A percentile compares a stretch with the other conserved stretches of the same genome.
phyloP scores from a whole-genome alignment of 2,113 vertebrate genomes.

The Hippocampus zosterae region DNA sequence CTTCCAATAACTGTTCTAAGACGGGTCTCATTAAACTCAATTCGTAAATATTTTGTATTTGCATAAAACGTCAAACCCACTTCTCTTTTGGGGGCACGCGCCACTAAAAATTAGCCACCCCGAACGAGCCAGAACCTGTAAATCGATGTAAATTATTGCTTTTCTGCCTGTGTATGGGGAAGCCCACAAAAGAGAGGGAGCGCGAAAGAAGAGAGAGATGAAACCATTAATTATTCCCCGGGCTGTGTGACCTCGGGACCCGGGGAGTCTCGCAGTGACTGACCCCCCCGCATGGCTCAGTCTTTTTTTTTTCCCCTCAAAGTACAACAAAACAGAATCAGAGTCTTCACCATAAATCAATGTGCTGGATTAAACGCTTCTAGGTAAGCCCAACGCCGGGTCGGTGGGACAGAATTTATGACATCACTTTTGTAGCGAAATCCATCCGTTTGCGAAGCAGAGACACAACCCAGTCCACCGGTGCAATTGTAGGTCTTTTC shows the following conservation, averaged over 20 bases:
- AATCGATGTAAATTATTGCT: not conserved
- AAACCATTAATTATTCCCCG: slow-evolving; percentile 19
- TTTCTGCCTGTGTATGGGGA: not conserved
- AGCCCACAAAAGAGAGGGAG: not conserved
- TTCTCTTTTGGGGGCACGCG: not conserved
- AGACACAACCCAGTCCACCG: not conserved
- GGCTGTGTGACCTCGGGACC: slow-evolving; percentile 36
- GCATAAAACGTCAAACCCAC: not conserved
- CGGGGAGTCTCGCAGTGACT: slow-evolving; percentile 13
- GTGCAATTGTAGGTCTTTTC: not conserved
- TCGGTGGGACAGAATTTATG: slow-evolving; percentile 56
- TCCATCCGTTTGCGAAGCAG: slow-evolving; percentile 39
- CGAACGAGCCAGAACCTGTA: not conserved
- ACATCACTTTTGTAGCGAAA: slow-evolving; percentile 60
- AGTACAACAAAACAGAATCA: slow-evolving; percentile 30
- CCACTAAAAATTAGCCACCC: slow-evolving; percentile 4
- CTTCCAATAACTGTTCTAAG: not conserved
- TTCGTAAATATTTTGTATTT: not conserved
- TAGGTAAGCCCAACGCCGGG: slow-evolving; percentile 48
- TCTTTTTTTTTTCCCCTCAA: slow-evolving; percentile 24
- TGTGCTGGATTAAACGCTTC: slow-evolving; percentile 47
- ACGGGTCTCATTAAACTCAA: not conserved
- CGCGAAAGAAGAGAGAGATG: not conserved
- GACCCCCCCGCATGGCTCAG: slow-evolving; percentile 9
- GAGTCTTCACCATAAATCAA: slow-evolving; percentile 54